Evolutionary conservation across 2,888 invertebrate genomes (phyloP).

Genomic region (Corbicula japonica): DNA sequence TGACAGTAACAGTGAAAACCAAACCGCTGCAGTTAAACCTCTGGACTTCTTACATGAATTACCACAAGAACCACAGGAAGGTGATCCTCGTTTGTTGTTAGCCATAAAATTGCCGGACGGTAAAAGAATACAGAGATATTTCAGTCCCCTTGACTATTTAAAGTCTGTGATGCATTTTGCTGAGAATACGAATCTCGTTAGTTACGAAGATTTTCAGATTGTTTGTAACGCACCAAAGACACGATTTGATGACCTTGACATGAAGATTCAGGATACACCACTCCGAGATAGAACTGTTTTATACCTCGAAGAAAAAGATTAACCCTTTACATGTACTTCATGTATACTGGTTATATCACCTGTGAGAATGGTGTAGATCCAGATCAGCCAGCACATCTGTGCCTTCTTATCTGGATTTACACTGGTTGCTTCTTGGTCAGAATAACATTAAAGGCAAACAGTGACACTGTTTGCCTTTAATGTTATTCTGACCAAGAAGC

Average conservation of each 20-base stretch:
- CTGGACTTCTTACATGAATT: conserved; percentile 57
- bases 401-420: too few relatives aligned
- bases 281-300: conserved; percentile 74
- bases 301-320: conserved; percentile 70
- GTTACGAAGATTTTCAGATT: conserved; percentile 66
- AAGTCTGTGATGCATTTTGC: conserved; percentile 71
- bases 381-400: too few relatives aligned
- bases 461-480: too few relatives aligned
- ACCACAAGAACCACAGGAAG: conserved; percentile 68
- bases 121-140: conserved; percentile 72
- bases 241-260: conserved; percentile 67
- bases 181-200: conserved; percentile 66
- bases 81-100: conserved; percentile 67
- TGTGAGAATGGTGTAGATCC: too few relatives aligned
- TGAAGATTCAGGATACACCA: conserved; percentile 61
- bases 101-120: conserved; percentile 77
- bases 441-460: too few relatives aligned
- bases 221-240: conserved; percentile 72
- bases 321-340: too few relatives aligned
- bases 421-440: too few relatives aligned
- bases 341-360: too few relatives aligned
- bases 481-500: too few relatives aligned
- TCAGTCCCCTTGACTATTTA: conserved; percentile 67
- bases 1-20: conserved; percentile 8
- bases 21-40: conserved; percentile 28